These are phyloP conservation scores for Sarcophaga bullata DNA, from an alignment of 1,140 invertebrate genomes.

Conservation along the genomic window DNA sequence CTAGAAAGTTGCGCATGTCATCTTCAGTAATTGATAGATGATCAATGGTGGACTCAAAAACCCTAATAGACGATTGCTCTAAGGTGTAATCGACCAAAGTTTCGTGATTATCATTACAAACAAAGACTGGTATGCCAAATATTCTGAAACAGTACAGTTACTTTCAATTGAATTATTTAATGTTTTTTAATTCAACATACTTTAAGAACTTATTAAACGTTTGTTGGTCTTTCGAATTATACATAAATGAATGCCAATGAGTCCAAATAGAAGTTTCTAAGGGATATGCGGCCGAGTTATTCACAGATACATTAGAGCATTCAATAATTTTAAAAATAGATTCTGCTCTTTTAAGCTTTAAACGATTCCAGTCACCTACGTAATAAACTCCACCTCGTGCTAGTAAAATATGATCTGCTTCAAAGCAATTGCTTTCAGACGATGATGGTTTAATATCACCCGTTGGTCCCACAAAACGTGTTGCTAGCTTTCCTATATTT, in stretches of 20 bases:
- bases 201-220: conserved; percentile 47
- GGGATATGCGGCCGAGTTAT: conserved; percentile 42
- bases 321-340: conserved; percentile 52
- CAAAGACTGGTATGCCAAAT: conserved; percentile 58
- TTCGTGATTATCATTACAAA: conserved; percentile 50
- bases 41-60: conserved; percentile 42
- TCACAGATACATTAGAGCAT: conserved; percentile 50
- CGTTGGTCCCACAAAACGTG: conserved; percentile 54
- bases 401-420: conserved; percentile 54
- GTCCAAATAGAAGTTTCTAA: conserved; percentile 57
- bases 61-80: conserved; percentile 41
- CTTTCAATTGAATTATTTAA: background rate
- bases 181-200: conserved; percentile 28
- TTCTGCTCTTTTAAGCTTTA: conserved; percentile 48
- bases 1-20: conserved; percentile 51
- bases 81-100: conserved; percentile 50
- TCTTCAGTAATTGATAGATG: conserved; percentile 50
- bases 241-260: conserved; percentile 56
- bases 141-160: conserved; percentile 48
- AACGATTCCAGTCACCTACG: conserved; percentile 57
- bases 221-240: conserved; percentile 46
- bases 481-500: conserved; percentile 53
- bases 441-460: conserved; percentile 48
- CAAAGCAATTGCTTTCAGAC: conserved; percentile 48
- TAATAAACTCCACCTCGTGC: conserved; percentile 58